Conservation (phyloP, 2,113 vertebrate species). For the Hippoglossus stenolepis region DNA sequence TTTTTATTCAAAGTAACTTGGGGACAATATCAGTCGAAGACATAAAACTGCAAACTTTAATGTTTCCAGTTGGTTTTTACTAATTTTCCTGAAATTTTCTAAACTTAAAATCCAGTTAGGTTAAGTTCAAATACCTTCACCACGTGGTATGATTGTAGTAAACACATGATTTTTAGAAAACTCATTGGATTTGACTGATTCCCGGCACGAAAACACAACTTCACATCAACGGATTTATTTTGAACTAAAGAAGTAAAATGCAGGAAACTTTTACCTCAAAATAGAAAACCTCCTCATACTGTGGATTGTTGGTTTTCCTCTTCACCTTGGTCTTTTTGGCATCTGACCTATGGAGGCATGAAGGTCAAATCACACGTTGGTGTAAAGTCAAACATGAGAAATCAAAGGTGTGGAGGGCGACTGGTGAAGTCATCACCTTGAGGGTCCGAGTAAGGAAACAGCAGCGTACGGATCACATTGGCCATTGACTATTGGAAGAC, state of each 20-base stretch:
- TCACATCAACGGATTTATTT: background rate
- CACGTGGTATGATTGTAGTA: no score
- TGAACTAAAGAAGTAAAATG: background rate
- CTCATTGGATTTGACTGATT: no score
- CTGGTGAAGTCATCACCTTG: conserved; percentile 81
- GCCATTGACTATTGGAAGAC: conserved; percentile 95
- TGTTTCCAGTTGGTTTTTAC: no score
- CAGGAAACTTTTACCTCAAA: conserved; percentile 88
- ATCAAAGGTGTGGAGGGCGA: background rate
- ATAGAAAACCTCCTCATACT: conserved; percentile 98
- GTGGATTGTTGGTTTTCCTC: conserved; percentile 98
- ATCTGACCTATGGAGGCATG: conserved; percentile 87
- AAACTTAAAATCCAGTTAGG: no score
- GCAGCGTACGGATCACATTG: conserved; percentile 97
- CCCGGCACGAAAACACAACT: no score
- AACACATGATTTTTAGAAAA: no score
- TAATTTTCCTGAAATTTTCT: no score
- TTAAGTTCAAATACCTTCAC: no score
- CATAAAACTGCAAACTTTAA: no score
- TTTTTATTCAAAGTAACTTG: no score
- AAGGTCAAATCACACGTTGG: background rate
- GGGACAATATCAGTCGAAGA: no score
- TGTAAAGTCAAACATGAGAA: background rate
- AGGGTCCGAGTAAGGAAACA: conserved; percentile 92
- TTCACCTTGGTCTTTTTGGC: conserved; percentile 98